phyloP scores from a whole-genome alignment of 2,797 vertebrate genomes.

The Nyctibius grandis region DNA sequence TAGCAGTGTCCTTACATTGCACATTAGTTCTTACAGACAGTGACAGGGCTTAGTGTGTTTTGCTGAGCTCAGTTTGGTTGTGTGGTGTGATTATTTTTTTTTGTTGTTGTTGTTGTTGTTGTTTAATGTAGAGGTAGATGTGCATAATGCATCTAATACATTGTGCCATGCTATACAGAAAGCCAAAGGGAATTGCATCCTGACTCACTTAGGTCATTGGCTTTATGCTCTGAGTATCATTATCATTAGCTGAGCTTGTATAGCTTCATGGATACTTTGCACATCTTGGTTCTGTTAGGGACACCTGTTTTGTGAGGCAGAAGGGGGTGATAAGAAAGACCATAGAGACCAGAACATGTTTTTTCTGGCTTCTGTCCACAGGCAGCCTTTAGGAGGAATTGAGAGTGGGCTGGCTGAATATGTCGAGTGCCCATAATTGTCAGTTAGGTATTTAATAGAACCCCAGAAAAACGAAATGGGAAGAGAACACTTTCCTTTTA shows the following conservation, averaged over 20 bases:
- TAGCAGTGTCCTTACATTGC: not conserved
- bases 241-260: not conserved
- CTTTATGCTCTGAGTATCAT: not conserved
- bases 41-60: not conserved
- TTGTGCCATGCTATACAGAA: not conserved
- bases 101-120: too few species aligned
- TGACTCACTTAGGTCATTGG: not conserved
- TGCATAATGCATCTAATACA: not conserved
- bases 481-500: not conserved
- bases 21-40: not conserved
- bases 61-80: not conserved
- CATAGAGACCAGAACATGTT: not conserved
- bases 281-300: not conserved
- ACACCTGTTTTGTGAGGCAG: not conserved
- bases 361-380: slow-evolving; percentile 1
- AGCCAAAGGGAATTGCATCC: not conserved
- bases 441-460: not conserved
- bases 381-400: not conserved
- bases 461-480: not conserved
- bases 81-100: not conserved
- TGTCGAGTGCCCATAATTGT: not conserved
- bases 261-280: not conserved
- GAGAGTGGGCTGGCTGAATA: not conserved
- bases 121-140: not conserved
- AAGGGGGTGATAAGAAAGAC: not conserved